These are phyloP conservation scores for Perca fluviatilis DNA, from an alignment of 2,113 vertebrate genomes.

Conservation along the genomic window DNA sequence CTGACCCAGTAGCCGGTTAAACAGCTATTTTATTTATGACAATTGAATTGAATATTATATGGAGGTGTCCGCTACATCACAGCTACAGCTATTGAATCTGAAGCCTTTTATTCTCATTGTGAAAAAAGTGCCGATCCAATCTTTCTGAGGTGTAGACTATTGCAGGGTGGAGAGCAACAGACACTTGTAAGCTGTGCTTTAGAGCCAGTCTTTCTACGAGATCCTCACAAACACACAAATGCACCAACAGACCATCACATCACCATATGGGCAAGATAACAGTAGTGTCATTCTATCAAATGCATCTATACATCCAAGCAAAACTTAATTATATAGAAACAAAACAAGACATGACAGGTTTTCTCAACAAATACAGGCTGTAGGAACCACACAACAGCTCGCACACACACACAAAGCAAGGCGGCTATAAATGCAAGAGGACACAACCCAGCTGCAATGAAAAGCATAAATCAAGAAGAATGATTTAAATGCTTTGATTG, in stretches of 20 bases:
- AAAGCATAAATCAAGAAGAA: conserved; percentile 61
- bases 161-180: background rate
- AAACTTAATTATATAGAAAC: conserved; percentile 46
- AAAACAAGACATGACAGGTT: conserved; percentile 51
- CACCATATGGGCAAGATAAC: conserved; percentile 7
- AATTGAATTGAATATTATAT: background rate
- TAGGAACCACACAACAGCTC: conserved; percentile 14
- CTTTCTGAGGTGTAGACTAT: background rate
- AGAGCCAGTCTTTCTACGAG: background rate
- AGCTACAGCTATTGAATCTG: background rate
- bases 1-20: background rate
- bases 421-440: conserved; percentile 46
- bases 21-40: too few species aligned
- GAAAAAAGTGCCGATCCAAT: conserved; percentile 1
- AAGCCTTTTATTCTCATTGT: background rate
- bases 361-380: conserved; percentile 32
- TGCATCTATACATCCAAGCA: conserved; percentile 13
- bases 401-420: conserved; percentile 11
- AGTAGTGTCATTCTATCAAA: conserved; percentile 31
- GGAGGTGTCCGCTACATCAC: background rate
- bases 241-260: background rate
- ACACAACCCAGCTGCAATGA: conserved; percentile 46
- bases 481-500: conserved; percentile 47
- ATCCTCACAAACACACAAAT: conserved; percentile 14
- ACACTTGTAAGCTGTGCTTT: background rate